Conservation (phyloP, 92 coral and sea anemone genomes). For the Phenganax marumi region DNA sequence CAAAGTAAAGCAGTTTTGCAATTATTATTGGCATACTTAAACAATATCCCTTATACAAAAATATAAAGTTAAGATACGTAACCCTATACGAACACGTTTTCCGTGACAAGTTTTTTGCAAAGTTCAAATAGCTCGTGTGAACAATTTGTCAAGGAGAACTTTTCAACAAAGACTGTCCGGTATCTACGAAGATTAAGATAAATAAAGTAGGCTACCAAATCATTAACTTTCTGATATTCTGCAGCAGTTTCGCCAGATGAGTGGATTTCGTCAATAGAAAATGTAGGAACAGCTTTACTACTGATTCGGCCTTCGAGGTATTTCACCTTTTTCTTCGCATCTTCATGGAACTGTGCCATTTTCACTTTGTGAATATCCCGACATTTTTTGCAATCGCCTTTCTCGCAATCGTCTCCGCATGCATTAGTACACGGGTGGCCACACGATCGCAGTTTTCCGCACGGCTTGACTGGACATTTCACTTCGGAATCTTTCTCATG, state of each 20-base stretch:
- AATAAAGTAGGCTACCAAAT: background rate
- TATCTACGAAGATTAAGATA: too few species aligned
- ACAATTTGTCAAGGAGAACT: too few species aligned
- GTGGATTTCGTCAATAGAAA: slow-evolving; percentile 12
- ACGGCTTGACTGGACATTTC: slow-evolving; percentile 26
- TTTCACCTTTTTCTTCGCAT: slow-evolving; percentile 30
- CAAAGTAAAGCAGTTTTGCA: too few species aligned
- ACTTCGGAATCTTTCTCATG: slow-evolving; percentile 18
- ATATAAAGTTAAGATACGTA: too few species aligned
- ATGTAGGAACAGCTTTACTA: background rate
- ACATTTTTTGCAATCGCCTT: slow-evolving; percentile 44
- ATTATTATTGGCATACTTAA: too few species aligned
- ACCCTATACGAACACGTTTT: too few species aligned
- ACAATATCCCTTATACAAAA: too few species aligned
- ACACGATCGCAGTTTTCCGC: slow-evolving; percentile 35
- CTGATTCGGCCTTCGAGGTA: slow-evolving; percentile 24
- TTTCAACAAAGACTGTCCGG: too few species aligned
- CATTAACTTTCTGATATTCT: slow-evolving; percentile 41
- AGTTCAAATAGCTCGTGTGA: too few species aligned
- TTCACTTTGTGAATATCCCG: slow-evolving; percentile 10
- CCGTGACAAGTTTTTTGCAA: too few species aligned
- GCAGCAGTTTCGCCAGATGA: slow-evolving; percentile 26
- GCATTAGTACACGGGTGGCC: slow-evolving; percentile 46
- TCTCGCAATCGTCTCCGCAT: slow-evolving; percentile 46
- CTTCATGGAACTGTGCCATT: slow-evolving; percentile 30